Base-by-base conservation (phyloP, 2,888 invertebrate species). In the Acleris literana region DNA sequence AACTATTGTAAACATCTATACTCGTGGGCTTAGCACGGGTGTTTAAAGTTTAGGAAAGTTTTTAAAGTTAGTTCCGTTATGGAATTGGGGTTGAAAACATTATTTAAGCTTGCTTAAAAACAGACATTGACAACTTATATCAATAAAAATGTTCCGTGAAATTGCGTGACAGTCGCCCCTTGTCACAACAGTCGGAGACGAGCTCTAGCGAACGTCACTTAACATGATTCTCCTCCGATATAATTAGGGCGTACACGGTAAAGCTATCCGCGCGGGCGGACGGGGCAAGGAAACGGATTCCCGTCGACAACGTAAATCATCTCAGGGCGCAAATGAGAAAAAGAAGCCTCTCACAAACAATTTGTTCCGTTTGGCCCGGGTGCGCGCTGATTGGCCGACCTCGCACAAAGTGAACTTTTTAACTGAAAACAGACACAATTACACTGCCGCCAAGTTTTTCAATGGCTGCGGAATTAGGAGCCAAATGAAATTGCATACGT, bases 271-370 rank as follows among this genome's bases (percentile, higher is more conserved):
- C n/a, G 16, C 46, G 25, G 29, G 16, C 44, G 54, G 29, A 59
- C 48, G 63, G 59, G 63, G 63, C 63, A 53, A 61, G 59, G 68
- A 48, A 67, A 16, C 61, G 56, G 63, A 69, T 64, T 67, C 58
- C 67, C 51, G 48, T 46, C 54, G 61, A 53, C 64, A 63, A 57
- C 69, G 62, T 68, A 69, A 68, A 69, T 68, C 68, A 69, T 68
- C 64, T 58, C 58, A 22, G 59, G 33, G 60, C 51, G 54, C 64
- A 63, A 69, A 69, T 69, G 67, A 61, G 69, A 69, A 69, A 61
- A 66, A 69, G 66, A 69, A 63, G 60, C 59, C 67, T 61, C 67
- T 64, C 63, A 60, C 63, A 69, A 66, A 67, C 69, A 67, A 69
- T 67, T 66, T 69, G 67, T 69, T 66, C 63, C 57, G 66, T 65